phyloP scores from a whole-genome alignment of 1,140 invertebrate species.

The Amyelois transitella region DNA sequence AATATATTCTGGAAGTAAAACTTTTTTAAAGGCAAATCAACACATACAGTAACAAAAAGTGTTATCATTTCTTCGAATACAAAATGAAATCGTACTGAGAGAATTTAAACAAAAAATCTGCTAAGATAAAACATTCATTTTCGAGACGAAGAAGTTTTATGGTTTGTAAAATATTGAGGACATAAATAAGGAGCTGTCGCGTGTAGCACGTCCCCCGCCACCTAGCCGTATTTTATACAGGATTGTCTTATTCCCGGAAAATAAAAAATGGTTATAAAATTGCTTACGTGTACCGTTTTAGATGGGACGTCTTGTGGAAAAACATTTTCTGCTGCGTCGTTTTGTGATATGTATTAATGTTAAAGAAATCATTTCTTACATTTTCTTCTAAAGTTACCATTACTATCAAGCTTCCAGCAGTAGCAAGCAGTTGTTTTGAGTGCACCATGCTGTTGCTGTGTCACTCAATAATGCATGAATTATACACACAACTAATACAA shows the following conservation, averaged over 20 bases:
- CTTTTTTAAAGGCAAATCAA: too few species aligned
- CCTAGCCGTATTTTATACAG: slow-evolving; percentile 60
- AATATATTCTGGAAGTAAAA: too few species aligned
- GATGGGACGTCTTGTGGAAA: neutral
- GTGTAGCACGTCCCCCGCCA: slow-evolving; percentile 56
- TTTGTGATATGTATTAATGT: neutral
- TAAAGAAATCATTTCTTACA: too few species aligned
- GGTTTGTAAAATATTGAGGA: slow-evolving; percentile 70
- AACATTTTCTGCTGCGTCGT: neutral
- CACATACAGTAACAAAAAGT: too few species aligned
- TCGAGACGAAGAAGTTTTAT: slow-evolving; percentile 61
- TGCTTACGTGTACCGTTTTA: slow-evolving; percentile 42
- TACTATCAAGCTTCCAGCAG: too few species aligned
- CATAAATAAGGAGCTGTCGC: slow-evolving; percentile 65
- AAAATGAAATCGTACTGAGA: neutral
- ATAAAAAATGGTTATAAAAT: slow-evolving; percentile 50
- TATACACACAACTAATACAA: too few species aligned
- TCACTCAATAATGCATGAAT: too few species aligned
- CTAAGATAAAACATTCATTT: slow-evolving; percentile 68
- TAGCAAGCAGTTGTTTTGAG: too few species aligned
- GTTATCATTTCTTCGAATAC: neutral
- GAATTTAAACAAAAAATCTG: slow-evolving; percentile 51
- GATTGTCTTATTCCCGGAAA: slow-evolving; percentile 51
- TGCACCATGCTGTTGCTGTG: too few species aligned
- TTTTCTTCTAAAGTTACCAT: too few species aligned